Evolutionary conservation across 2,797 vertebrate species (phyloP), one percentile per base, ranked within the genome.

Genomic region (Arctocebus calabarensis): DNA sequence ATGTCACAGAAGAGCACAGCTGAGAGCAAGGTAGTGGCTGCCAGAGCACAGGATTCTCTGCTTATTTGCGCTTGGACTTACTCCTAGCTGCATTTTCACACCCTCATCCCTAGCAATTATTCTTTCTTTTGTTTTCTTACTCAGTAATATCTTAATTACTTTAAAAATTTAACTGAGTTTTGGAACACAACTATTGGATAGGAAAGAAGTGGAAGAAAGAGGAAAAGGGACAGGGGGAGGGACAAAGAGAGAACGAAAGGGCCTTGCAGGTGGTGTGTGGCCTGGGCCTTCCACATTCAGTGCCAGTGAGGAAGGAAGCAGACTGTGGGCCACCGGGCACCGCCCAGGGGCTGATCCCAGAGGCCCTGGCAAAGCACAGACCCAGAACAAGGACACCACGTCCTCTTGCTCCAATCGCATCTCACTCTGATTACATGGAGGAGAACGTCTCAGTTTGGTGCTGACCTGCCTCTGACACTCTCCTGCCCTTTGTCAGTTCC

Each of bases 1-100:
- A 9, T 22, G 37, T 34, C 13, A 29, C 29, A 29, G 52, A 29
- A 2, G 11, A 11, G 17, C 9, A 14, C 0, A 11, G 22, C 1
- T 3, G 25, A 27, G 32, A 62, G 45, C 7, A 11, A 27, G 0
- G 5, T 34, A 11, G 8, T 7, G 34, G n/a, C 23, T 2, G 0
- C 61, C 27, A 10, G 22, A 25, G 20, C 6, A 0, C 48, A 52
- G 14, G 48, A 52, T 52, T 16, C 10, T 1, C 0, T 2, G 29
- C 25, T 22, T 1, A 7, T 5, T 34, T 32, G 16, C 8, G 40
- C 32, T 29, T 19, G 29, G 71, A 23, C 0, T 82, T 48, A 32
- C 14, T 45, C 40, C 43, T 20, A 3, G 2, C 1, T 19, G 27
- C 12, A 22, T 20, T 27, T 55, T 52, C 48, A 52, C 48, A 52